phyloP scores from a whole-genome alignment of 1,140 invertebrate species.

The Pteromalus puparum region DNA sequence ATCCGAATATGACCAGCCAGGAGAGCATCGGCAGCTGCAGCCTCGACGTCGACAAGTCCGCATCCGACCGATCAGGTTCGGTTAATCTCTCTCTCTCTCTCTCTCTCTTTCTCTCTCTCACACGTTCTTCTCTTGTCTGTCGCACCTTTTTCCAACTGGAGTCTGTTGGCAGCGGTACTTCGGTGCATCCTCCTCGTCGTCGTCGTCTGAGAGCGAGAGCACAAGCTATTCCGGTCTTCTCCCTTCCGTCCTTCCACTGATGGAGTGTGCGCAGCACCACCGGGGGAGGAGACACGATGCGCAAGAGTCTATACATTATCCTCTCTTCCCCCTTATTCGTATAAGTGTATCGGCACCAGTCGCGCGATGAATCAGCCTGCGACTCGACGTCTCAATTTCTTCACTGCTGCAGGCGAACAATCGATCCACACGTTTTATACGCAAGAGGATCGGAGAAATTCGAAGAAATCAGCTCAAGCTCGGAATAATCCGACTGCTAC shows the following conservation, averaged over 20 bases:
- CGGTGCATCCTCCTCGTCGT: too few species aligned
- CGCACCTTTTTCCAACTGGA: too few species aligned
- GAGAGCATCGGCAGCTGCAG: constrained; percentile 87
- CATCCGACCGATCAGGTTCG: constrained; percentile 87
- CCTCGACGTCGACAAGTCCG: constrained; percentile 85
- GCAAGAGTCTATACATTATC: not conserved
- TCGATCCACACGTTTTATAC: too few species aligned
- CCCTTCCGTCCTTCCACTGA: not conserved
- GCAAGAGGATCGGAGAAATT: too few species aligned
- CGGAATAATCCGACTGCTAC: too few species aligned
- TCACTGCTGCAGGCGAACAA: not conserved
- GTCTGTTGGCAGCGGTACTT: too few species aligned
- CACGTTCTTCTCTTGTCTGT: too few species aligned
- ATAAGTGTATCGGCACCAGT: too few species aligned
- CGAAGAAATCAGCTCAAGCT: too few species aligned
- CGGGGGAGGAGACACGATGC: not conserved
- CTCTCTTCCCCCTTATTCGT: not conserved
- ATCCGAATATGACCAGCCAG: constrained; percentile 75
- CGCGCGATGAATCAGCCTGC: not conserved
- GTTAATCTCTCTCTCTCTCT: not conserved
- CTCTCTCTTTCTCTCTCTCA: too few species aligned
- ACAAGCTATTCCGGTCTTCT: constrained; percentile 8
- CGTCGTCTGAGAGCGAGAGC: not conserved
- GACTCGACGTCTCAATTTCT: not conserved
- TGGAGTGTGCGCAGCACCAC: not conserved